phyloP scores from a whole-genome alignment of 2,113 vertebrate genomes.

The Uria aalge region DNA sequence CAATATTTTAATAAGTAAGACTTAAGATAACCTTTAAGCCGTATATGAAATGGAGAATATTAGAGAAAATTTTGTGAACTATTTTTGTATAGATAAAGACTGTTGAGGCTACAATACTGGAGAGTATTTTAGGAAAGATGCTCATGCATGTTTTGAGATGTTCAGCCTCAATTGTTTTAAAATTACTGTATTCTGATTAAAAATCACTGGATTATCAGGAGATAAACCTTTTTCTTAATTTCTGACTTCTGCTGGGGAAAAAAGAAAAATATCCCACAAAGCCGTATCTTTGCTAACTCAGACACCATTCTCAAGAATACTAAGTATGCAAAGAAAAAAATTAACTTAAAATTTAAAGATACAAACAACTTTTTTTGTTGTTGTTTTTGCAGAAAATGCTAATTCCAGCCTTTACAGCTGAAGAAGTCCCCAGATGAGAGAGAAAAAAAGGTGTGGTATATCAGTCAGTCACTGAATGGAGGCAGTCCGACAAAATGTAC shows the following conservation, averaged over 20 bases:
- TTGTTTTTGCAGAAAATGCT: background rate
- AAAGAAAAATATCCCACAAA: background rate
- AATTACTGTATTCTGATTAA: background rate
- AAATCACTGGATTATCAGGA: background rate
- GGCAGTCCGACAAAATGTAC: background rate
- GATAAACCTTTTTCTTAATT: background rate
- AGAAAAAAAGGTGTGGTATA: background rate
- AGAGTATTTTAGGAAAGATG: background rate
- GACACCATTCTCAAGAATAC: background rate
- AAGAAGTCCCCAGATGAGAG: background rate
- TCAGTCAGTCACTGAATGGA: background rate
- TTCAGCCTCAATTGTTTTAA: background rate
- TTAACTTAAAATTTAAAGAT: background rate
- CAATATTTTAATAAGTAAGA: background rate
- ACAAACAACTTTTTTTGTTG: background rate
- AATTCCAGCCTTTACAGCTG: background rate
- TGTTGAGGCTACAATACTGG: background rate
- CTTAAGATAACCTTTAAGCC: background rate
- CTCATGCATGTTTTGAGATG: background rate
- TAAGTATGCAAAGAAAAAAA: background rate
- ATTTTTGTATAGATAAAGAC: background rate
- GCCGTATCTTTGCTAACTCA: background rate
- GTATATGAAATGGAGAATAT: background rate
- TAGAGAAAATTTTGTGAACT: background rate
- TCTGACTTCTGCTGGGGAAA: background rate